Conservation (phyloP, 1,140 invertebrate genomes). For the Temnothorax nylanderi region DNA sequence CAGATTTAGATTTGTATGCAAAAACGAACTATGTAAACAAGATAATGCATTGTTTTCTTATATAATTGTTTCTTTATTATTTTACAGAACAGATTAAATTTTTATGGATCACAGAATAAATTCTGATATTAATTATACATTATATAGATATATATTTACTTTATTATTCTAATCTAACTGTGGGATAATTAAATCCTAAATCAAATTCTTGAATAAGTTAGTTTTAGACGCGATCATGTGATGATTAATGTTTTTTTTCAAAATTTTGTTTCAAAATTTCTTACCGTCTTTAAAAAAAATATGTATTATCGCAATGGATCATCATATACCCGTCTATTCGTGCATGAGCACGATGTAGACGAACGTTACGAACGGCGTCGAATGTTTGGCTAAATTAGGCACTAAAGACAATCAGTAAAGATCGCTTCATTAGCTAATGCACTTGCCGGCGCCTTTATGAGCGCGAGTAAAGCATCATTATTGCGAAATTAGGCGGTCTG, state of each 20-base stretch:
- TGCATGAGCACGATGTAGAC: neutral
- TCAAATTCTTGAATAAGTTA: too few species aligned
- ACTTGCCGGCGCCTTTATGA: slow-evolving; percentile 53
- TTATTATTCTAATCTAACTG: too few species aligned
- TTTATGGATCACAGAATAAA: neutral
- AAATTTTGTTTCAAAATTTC: neutral
- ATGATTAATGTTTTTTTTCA: neutral
- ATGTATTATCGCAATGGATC: neutral
- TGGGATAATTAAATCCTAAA: too few species aligned
- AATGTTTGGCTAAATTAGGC: slow-evolving; percentile 22
- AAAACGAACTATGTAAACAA: too few species aligned
- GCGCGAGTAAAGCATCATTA: slow-evolving; percentile 64
- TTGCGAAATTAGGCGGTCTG: slow-evolving; percentile 56
- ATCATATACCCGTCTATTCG: neutral
- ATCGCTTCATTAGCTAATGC: slow-evolving; percentile 70
- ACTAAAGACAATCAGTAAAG: slow-evolving; percentile 65
- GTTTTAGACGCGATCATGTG: neutral
- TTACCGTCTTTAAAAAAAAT: neutral
- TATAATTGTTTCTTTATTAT: neutral
- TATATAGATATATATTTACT: too few species aligned
- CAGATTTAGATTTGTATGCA: neutral
- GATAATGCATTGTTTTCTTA: neutral
- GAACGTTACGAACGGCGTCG: neutral
- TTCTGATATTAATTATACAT: neutral
- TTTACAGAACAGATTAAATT: neutral